Base-by-base conservation (phyloP, 1,140 invertebrate species). In the Orchesella cincta region DNA sequence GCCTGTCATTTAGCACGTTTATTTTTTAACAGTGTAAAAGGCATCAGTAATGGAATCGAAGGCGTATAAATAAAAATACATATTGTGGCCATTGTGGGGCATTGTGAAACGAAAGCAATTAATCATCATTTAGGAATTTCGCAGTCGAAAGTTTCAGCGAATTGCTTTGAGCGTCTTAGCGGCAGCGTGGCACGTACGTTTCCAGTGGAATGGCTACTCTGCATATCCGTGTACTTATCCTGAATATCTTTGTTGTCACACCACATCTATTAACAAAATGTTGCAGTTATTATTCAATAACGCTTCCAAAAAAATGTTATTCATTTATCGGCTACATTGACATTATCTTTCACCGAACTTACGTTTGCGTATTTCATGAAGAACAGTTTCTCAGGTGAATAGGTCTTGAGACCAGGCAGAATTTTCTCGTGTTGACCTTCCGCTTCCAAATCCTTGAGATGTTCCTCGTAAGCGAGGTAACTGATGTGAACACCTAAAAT, bases 281-380 rank as follows among this genome's bases (percentile, higher is more conserved):
- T n/a, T n/a, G n/a, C n/a, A n/a, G n/a, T n/a, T n/a, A n/a, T n/a
- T n/a, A n/a, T n/a, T n/a, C n/a, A n/a, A n/a, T n/a, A n/a, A n/a
- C n/a, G n/a, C n/a, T n/a, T n/a, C n/a, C n/a, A n/a, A n/a, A n/a
- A n/a, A n/a, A n/a, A n/a, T n/a, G n/a, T n/a, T n/a, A n/a, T n/a
- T n/a, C n/a, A n/a, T n/a, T n/a, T n/a, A n/a, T n/a, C n/a, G n/a
- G n/a, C n/a, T n/a, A n/a, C n/a, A n/a, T n/a, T n/a, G n/a, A n/a
- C n/a, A n/a, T n/a, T n/a, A n/a, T n/a, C n/a, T n/a, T n/a, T n/a
- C n/a, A n/a, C n/a, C n/a, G n/a, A n/a, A 46, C 54, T 57, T 57
- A 57, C 54, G 23, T 57, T 57, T 8, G 54, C 14, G 26, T 57
- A 57, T 57, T 57, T 57, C 54, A 57, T 57, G n/a, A 18, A 57